Evolutionary conservation across 2,797 vertebrate species (phyloP).

Genomic region (Bryconaethiops microstoma): DNA sequence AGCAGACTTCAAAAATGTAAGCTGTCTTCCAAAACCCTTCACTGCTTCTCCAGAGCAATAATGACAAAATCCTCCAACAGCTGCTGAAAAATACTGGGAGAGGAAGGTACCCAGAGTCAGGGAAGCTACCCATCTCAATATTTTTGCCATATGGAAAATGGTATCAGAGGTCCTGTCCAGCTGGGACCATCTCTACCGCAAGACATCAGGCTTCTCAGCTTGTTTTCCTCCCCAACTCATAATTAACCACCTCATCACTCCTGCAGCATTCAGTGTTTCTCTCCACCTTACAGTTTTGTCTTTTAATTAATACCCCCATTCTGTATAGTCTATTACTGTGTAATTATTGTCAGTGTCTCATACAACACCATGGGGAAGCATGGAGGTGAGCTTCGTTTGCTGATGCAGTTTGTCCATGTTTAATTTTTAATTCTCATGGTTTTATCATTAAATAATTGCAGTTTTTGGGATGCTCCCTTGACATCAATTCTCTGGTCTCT

Average conservation of each 20-base stretch:
- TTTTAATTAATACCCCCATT: not conserved
- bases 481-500: not conserved
- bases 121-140: not conserved
- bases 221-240: constrained; percentile 4
- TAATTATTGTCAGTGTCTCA: not conserved
- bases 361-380: too few species aligned
- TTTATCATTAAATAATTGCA: not conserved
- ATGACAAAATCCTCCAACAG: too few species aligned
- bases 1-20: too few species aligned
- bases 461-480: not conserved
- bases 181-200: not conserved
- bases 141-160: not conserved
- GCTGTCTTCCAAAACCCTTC: too few species aligned
- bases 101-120: not conserved
- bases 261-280: not conserved
- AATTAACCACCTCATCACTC: constrained; percentile 9
- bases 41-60: too few species aligned
- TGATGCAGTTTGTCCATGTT: too few species aligned
- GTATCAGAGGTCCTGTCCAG: not conserved
- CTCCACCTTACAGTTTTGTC: not conserved
- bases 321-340: not conserved
- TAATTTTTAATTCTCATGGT: too few species aligned
- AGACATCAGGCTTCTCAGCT: constrained; percentile 11
- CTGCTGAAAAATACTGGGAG: not conserved
- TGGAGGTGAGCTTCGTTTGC: too few species aligned